phyloP scores from a whole-genome alignment of 2,888 invertebrate species.

The Melinaea menophilus region DNA sequence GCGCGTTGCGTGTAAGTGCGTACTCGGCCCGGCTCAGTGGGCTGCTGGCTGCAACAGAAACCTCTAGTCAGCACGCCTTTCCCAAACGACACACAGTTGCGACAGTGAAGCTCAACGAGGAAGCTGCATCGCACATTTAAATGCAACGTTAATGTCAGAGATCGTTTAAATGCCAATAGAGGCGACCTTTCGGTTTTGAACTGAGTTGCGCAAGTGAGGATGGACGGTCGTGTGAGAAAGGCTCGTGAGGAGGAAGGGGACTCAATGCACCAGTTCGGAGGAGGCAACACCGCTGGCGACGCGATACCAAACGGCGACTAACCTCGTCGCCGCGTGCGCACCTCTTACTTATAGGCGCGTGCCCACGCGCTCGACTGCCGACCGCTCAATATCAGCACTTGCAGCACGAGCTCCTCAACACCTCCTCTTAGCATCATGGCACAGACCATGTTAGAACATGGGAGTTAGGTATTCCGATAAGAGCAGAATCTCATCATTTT shows the following conservation, averaged over 20 bases:
- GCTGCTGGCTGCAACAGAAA: constrained; percentile 72
- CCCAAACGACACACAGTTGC: constrained; percentile 71
- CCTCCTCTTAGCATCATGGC: background rate
- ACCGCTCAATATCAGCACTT: constrained; percentile 24
- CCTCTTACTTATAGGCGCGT: constrained; percentile 75
- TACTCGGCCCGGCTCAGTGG: constrained; percentile 54
- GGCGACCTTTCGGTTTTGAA: constrained; percentile 73
- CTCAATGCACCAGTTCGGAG: constrained; percentile 57
- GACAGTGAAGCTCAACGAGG: constrained; percentile 74
- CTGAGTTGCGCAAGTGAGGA: constrained; percentile 72
- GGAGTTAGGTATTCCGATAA: too few relatives aligned
- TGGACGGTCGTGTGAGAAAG: constrained; percentile 73
- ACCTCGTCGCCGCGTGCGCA: constrained; percentile 70
- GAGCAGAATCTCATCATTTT: too few relatives aligned
- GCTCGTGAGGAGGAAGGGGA: constrained; percentile 56
- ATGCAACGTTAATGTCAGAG: constrained; percentile 77
- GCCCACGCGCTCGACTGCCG: constrained; percentile 45
- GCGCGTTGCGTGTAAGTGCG: constrained; percentile 38
- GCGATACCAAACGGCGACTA: constrained; percentile 75
- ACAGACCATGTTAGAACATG: background rate
- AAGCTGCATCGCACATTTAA: constrained; percentile 74
- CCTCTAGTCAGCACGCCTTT: constrained; percentile 72
- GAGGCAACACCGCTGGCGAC: constrained; percentile 62
- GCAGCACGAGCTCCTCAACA: constrained; percentile 15
- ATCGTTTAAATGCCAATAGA: constrained; percentile 76